Evolutionary conservation across 2,113 vertebrate genomes (phyloP).

Genomic region (Phrynosoma blainvillii): DNA sequence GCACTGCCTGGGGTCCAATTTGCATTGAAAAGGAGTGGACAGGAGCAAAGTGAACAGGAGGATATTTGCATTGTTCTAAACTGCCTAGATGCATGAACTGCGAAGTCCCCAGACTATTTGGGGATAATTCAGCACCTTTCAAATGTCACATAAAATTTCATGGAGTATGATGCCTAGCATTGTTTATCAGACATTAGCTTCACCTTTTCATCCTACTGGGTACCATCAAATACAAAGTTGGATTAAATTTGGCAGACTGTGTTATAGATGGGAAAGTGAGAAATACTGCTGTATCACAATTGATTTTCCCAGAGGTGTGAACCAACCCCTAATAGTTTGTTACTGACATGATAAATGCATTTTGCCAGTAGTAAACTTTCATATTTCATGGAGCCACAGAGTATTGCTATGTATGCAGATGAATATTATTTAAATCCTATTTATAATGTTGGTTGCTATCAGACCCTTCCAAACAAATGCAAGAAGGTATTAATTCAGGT

Average conservation of each 20-base stretch:
- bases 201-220: constrained; percentile 72
- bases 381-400: constrained; percentile 61
- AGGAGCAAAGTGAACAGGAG: constrained; percentile 61
- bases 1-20: constrained; percentile 44
- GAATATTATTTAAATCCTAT: constrained; percentile 63
- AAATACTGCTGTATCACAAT: constrained; percentile 70
- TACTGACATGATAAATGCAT: constrained; percentile 66
- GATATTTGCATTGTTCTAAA: constrained; percentile 69
- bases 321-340: constrained; percentile 68
- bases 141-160: constrained; percentile 73
- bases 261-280: constrained; percentile 67
- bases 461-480: constrained; percentile 52
- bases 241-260: constrained; percentile 72
- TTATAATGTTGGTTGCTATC: constrained; percentile 57
- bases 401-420: constrained; percentile 61
- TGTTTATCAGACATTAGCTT: constrained; percentile 72
- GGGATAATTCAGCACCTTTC: constrained; percentile 72
- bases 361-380: constrained; percentile 56
- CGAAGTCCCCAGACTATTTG: constrained; percentile 58
- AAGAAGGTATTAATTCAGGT: constrained; percentile 36
- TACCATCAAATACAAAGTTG: constrained; percentile 68
- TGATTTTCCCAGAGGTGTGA: constrained; percentile 70
- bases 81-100: constrained; percentile 61
- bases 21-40: constrained; percentile 61
- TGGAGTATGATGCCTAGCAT: constrained; percentile 65